Evolutionary conservation across 2,113 vertebrate genomes (phyloP).

Genomic region (Myiopsitta monachus): DNA sequence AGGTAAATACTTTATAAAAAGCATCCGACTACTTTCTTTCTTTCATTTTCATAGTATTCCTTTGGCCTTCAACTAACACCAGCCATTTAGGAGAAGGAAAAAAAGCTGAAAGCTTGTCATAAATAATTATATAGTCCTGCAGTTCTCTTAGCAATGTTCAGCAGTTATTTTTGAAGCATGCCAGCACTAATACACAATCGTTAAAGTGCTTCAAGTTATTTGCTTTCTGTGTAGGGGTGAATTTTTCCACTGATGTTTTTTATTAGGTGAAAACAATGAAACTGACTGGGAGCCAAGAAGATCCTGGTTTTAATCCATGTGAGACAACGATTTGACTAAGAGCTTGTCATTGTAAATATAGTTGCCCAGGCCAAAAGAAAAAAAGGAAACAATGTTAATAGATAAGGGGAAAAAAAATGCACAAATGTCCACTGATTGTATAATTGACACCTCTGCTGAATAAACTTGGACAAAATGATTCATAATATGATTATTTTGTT

Average conservation of each 20-base stretch:
- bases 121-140: slow-evolving; percentile 51
- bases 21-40: background rate
- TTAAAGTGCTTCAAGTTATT: slow-evolving; percentile 58
- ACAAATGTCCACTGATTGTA: background rate
- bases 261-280: slow-evolving; percentile 52
- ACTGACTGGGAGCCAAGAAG: slow-evolving; percentile 28
- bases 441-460: background rate
- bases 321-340: background rate
- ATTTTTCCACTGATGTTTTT: slow-evolving; percentile 53
- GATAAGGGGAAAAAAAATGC: background rate
- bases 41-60: slow-evolving; percentile 35
- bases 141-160: slow-evolving; percentile 21
- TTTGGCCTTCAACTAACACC: slow-evolving; percentile 50
- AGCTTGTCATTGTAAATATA: background rate
- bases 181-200: slow-evolving; percentile 1
- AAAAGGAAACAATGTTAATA: background rate
- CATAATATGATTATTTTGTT: background rate
- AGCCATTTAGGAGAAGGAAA: slow-evolving; percentile 33
- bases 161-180: slow-evolving; percentile 62
- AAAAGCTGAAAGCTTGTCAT: slow-evolving; percentile 43
- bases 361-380: background rate
- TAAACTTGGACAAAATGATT: background rate
- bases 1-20: background rate
- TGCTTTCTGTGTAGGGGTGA: slow-evolving; percentile 41
- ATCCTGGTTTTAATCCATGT: background rate